Base-by-base conservation (phyloP, 2,888 invertebrate genomes). In the Anthoptus insignis region DNA sequence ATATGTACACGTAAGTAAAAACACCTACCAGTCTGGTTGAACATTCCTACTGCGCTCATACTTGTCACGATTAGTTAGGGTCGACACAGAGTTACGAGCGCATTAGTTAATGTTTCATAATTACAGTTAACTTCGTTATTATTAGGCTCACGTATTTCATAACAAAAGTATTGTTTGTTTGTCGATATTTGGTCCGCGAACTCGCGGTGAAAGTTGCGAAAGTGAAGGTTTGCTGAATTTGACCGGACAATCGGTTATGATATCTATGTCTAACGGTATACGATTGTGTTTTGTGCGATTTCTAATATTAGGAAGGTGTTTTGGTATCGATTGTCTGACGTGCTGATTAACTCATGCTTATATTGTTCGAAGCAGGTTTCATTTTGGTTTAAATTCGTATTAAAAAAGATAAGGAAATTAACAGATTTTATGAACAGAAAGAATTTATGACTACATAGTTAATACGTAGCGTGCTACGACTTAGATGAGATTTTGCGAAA, bases 121-220 rank as follows among this genome's bases (percentile, higher is more conserved):
- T 39, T 27, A 19, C 27, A 39, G 34, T 34, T 45, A 64, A 64
- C 21, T 45, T 53, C 22, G 22, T 29, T 54, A 64, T 19, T 27
- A 63, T 47, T 50, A 54, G 42, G 1, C 19, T 49, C 37, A 22
- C 29, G n/a, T 5, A 32, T 58, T 53, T 59, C 37, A 19, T 42
- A 60, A 53, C 19, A 19, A 42, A 58, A 72, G 69, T 68, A 73
- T 75, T 75, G 75, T 77, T 76, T 73, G 70, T 73, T 70, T 71
- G 66, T 64, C 72, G 74, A 72, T 73, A 76, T 70, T 64, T 72
- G 67, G 67, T 71, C 66, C 65, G 72, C 70, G 67, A 70, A 57
- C 66, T 69, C 73, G 76, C 73, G 81, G 90, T 81, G 90, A 90
- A 89, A 90, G 90, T 84, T 74, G 83, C 77, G 85, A 89, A 90